Percentiles rank a stretch among this genome's conserved stretches.
Conservation (phyloP, 2,888 invertebrate genomes). For the Proisotoma minuta region DNA sequence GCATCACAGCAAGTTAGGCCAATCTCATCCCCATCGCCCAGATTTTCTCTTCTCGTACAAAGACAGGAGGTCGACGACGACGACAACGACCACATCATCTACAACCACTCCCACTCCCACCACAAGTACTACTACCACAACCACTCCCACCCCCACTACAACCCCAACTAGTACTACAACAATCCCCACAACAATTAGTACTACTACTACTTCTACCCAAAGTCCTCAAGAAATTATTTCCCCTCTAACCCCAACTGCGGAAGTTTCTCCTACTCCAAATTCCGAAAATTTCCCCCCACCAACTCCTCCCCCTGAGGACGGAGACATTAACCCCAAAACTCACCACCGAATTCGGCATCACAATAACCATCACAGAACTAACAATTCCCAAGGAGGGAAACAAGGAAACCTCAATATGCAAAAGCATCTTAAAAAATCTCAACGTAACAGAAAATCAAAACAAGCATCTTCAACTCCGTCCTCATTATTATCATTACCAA, state of each 20-base stretch:
- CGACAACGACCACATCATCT: background rate
- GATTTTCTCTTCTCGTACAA: background rate
- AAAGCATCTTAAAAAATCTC: background rate
- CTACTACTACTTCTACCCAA: background rate
- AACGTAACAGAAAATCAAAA: background rate
- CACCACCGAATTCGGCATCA: background rate
- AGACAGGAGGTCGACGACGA: background rate
- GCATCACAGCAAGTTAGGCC: constrained; percentile 4
- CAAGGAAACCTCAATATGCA: too few relatives aligned
- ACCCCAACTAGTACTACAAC: background rate
- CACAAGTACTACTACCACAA: background rate
- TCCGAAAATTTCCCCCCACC: too few relatives aligned
- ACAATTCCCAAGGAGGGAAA: background rate
- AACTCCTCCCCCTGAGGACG: background rate
- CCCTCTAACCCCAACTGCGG: background rate
- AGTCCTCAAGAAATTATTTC: too few relatives aligned
- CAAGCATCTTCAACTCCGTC: background rate
- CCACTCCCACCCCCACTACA: background rate
- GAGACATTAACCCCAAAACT: background rate
- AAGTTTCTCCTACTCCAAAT: too few relatives aligned
- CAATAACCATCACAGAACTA: background rate
- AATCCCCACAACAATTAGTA: background rate
- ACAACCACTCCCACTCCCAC: background rate
- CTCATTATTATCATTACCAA: too few relatives aligned
- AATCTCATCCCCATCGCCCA: background rate